Conservation (phyloP, 2,113 vertebrate species). For the Lagopus leucura region DNA sequence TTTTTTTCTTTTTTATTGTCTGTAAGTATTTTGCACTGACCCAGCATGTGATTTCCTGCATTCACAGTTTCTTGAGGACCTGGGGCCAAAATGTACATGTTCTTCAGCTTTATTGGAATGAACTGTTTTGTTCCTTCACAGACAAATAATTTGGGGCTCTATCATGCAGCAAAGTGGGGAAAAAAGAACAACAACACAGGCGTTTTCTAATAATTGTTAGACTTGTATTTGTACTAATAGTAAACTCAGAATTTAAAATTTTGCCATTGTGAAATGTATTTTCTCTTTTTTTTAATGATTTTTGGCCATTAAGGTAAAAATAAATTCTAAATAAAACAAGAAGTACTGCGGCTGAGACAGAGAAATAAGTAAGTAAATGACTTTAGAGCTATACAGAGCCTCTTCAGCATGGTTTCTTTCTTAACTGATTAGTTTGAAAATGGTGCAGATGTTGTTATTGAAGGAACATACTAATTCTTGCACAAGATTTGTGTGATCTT, state of each 20-base stretch:
- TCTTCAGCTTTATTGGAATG: not conserved
- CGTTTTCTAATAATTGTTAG: not conserved
- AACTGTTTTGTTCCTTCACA: not conserved
- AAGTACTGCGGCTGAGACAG: not conserved
- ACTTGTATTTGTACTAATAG: not conserved
- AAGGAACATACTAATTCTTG: not conserved
- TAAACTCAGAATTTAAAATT: not conserved
- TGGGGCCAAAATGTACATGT: constrained; percentile 36
- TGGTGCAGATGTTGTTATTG: not conserved
- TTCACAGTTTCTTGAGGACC: not conserved
- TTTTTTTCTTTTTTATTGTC: not conserved
- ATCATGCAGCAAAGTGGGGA: not conserved
- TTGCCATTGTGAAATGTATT: constrained; percentile 9
- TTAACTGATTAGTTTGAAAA: not conserved
- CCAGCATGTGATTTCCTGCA: not conserved
- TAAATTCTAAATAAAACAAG: not conserved
- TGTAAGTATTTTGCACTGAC: not conserved
- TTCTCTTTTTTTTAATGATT: constrained; percentile 29
- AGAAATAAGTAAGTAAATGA: not conserved
- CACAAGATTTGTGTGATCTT: not conserved
- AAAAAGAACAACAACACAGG: not conserved
- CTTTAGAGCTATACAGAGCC: not conserved
- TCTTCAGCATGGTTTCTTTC: not conserved
- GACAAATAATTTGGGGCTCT: not conserved
- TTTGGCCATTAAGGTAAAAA: not conserved